Evolutionary conservation across 2,888 invertebrate species (phyloP), one percentile per base, ranked within the genome.

Genomic region (Tiliacea aurago): DNA sequence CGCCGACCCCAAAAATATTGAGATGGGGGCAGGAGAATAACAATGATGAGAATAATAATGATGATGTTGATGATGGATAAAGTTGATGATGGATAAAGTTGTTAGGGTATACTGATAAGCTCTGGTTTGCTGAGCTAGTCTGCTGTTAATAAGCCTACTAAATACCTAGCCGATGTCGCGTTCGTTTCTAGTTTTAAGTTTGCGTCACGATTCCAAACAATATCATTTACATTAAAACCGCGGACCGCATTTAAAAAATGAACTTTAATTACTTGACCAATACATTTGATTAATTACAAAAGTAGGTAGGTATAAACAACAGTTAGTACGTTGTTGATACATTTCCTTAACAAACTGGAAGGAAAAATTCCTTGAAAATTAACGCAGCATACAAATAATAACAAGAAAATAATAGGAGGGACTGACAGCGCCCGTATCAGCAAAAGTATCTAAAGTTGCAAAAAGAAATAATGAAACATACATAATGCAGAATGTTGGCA

Each of bases 401-500:
- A 67, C 43, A 70, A 37, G 18, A 64, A 61, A 61, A 61, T 62
- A 84, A 70, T 68, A 20, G 58, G 56, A 68, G 64, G 70, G 61
- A 33, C 67, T 67, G 84, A 67, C 84, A 80, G 61, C 84, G 41
- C 2, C 13, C 41, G 51, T 84, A 81, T 80, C 59, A 58, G 43
- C 56, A 18, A 61, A 81, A 81, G 81, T 80, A 81, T 84, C 76
- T 28, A 43, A 81, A 84, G 55, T 80, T 84, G 51, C 7, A 37
- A 41, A 78, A 80, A 78, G 73, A 79, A 80, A 78, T 71, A 76
- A 75, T 71, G 37, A 63, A 83, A 73, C 74, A 80, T 85, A 75
- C 74, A 78, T 85, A 78, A 85, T 85, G 83, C 80, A 73, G 73
- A 82, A 73, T 72, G 78, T 83, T 83, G 61, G 74, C 66, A 11